Base-by-base conservation (phyloP, 2,797 vertebrate species). In the Antrozous pallidus region DNA sequence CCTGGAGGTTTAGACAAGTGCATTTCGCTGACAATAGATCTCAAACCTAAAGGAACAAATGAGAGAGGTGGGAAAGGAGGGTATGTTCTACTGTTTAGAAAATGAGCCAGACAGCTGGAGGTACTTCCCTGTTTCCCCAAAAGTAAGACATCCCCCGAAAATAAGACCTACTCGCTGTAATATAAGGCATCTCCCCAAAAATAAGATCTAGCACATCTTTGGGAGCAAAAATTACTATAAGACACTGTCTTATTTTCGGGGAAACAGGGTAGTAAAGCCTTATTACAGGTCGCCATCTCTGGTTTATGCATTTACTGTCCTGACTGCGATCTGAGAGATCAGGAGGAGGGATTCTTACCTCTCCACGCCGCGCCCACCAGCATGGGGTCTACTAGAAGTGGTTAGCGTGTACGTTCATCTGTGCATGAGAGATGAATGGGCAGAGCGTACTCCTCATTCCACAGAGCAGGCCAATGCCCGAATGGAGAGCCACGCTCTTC, bases 21-120 rank as follows among this genome's bases (percentile, higher is more conserved):
- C 75, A 49, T 95, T 77, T 84, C 49, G 16, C 91, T 91, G 88
- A 88, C 90, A 95, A 96, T 88, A 92, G 91, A 90, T 95, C 90
- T 89, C 73, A 95, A 42, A 58, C 96, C 93, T 88, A 89, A 89
- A 87, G 79, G 86, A 86, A 80, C 36, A 81, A 7, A 13, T 3
- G 4, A 74, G 90, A 74, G 78, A 74, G 74, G 51, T 8, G 10
- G 77, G 26, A 56, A 56, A 36, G 77, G 69, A 91, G 77, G 58
- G 45, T 71, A 87, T 78, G 63, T 97, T 98, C 97, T 96, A 92
- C 97, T 96, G 95, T 96, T 96, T 96, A 86, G 94, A 96, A 98
- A 98, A 98, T 97, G 97, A 98, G 96, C 96, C 96, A 96, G 97
- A 73, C 98, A 98, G 98, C 97, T 94, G 98, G 98, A 96, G 96